Evolutionary conservation across 2,113 vertebrate species (phyloP), one percentile per base, ranked within the genome.

Genomic region (Himantopus leucocephalus): DNA sequence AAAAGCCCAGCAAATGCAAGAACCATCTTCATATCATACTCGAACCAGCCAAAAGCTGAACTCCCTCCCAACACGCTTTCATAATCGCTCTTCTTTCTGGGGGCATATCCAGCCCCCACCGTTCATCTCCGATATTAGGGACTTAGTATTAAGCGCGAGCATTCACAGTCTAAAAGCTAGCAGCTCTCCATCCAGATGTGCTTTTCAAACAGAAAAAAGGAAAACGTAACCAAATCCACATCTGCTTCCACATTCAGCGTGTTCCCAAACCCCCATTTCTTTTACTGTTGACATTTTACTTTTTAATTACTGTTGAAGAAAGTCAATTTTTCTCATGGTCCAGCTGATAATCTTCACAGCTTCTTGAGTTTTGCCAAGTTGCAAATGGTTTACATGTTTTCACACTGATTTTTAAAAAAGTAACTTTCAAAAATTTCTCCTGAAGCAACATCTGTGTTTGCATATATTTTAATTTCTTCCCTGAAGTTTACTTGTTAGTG

Each of bases 381-480:
- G 58, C 79, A 95, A 97, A 78, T 37, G n/a, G 62, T 55, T 96
- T 73, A 82, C 82, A 70, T 80, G 79, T 92, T 94, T 85, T 94
- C 88, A 85, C 55, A 60, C 78, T 96, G 93, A 59, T 95, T 93
- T 93, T 48, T 30, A 14, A 56, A 58, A 59, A 45, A 2, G 21
- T 5, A 47, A 56, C 67, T 85, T 72, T 17, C 41, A 39, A 26
- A 47, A 35, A 8, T 20, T 22, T 35, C 74, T 67, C 71, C 79
- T 16, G 62, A 6, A 94, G 52, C n/a, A 93, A 47, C 80, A 15
- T 80, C 81, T 60, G 77, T 47, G 76, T 56, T 73, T n/a, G 30
- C 55, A 90, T 34, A 10, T 21, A 58, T 85, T 85, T 78, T 70
- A 88, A 78, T 64, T 90, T 79, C 71, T 92, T 43, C 60, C 91